Conservation (phyloP, 2,797 vertebrate species). For the Acanthurus leucopareius region DNA sequence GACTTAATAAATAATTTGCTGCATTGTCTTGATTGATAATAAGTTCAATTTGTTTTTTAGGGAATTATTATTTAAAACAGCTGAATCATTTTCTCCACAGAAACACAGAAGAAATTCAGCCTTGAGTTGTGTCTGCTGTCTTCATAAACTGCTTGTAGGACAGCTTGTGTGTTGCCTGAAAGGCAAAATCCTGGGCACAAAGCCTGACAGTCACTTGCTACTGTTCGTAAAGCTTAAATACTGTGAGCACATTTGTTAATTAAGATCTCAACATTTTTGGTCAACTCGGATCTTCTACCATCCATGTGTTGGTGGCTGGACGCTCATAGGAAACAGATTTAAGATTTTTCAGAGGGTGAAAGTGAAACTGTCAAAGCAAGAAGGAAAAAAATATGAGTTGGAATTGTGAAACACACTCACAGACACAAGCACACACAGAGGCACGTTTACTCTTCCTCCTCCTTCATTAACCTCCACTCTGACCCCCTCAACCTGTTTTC, state of each 20-base stretch:
- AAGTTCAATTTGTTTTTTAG: too few species aligned
- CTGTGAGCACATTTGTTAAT: background rate
- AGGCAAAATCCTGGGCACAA: background rate
- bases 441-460: slow-evolving; percentile 9
- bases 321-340: background rate
- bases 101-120: too few species aligned
- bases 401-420: background rate
- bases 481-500: slow-evolving; percentile 36
- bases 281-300: slow-evolving; percentile 9
- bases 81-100: too few species aligned
- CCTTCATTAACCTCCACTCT: slow-evolving; percentile 37
- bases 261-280: background rate
- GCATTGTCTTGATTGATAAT: background rate
- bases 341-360: background rate
- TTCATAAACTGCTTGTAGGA: background rate
- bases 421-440: slow-evolving; percentile 9
- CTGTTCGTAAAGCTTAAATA: slow-evolving; percentile 7
- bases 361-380: slow-evolving; percentile 4
- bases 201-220: background rate
- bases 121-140: background rate
- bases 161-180: background rate
- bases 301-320: background rate
- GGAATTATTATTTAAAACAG: too few species aligned
- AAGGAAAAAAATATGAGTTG: slow-evolving; percentile 4
- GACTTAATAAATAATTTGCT: background rate